These are phyloP conservation scores for Uropetala carovei DNA, from an alignment of 2,888 invertebrate genomes.

Conservation along the genomic window DNA sequence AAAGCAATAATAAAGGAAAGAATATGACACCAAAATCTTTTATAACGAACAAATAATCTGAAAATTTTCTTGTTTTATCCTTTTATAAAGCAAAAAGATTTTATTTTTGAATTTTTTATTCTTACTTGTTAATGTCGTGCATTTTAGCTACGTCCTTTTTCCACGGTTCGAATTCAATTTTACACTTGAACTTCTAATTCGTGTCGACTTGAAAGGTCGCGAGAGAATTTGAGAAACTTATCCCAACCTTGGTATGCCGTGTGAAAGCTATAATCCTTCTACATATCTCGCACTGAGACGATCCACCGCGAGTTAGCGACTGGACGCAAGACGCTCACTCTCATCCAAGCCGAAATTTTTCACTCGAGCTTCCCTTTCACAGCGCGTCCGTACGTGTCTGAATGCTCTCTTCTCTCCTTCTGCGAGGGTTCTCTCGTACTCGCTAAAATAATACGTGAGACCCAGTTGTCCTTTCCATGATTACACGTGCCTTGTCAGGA, in stretches of 20 bases:
- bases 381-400: not conserved
- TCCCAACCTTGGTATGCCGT: not conserved
- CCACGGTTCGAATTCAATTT: too few relatives aligned
- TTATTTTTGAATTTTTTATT: too few relatives aligned
- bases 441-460: not conserved
- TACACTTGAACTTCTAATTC: not conserved
- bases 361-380: not conserved
- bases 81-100: too few relatives aligned
- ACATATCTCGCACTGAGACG: not conserved
- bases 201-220: not conserved
- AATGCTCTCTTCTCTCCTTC: not conserved
- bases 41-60: too few relatives aligned
- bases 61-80: too few relatives aligned
- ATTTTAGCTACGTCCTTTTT: too few relatives aligned
- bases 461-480: not conserved
- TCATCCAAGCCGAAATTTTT: not conserved
- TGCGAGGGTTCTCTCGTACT: too few relatives aligned
- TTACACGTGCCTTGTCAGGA: not conserved
- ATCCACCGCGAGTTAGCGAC: not conserved
- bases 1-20: too few relatives aligned
- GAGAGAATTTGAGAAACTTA: not conserved
- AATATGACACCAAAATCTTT: too few relatives aligned
- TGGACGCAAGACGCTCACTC: not conserved
- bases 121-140: too few relatives aligned
- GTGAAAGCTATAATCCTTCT: not conserved